Evolutionary conservation across 2,797 vertebrate species (phyloP).

Genomic region (Peromyscus attwateri): DNA sequence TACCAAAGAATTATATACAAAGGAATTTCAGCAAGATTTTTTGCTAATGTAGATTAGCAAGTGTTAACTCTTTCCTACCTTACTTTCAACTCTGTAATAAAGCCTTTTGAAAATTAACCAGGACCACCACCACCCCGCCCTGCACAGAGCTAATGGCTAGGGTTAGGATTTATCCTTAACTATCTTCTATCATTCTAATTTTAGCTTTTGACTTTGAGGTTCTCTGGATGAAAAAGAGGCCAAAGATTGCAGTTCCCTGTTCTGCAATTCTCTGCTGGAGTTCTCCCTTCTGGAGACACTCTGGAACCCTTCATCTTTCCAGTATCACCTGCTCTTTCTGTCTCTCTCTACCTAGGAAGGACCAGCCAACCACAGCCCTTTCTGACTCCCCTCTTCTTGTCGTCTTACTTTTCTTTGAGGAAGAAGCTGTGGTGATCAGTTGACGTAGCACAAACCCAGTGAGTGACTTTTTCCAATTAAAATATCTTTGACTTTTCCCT

Average conservation of each 20-base stretch:
- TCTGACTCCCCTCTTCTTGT: not conserved
- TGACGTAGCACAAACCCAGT: not conserved
- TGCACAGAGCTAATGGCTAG: not conserved
- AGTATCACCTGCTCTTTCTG: not conserved
- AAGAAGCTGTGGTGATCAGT: not conserved
- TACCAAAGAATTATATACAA: not conserved
- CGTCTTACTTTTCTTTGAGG: not conserved
- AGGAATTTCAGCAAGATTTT: slow-evolving; percentile 13
- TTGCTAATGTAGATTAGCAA: not conserved
- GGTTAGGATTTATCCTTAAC: not conserved
- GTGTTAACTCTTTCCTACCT: not conserved
- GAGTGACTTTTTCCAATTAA: not conserved
- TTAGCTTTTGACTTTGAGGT: not conserved
- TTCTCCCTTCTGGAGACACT: not conserved
- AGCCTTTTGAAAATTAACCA: not conserved
- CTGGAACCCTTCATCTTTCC: rapidly evolving
- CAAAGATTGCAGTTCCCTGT: not conserved
- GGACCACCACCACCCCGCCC: not conserved
- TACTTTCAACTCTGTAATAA: slow-evolving; percentile 5
- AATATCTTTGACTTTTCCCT: not conserved
- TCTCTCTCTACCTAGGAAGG: not conserved
- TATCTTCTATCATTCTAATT: not conserved
- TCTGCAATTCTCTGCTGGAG: not conserved
- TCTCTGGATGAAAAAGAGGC: not conserved
- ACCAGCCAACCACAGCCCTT: not conserved